Evolutionary conservation across 1,140 invertebrate genomes (phyloP).

Genomic region (Phthorimaea operculella): DNA sequence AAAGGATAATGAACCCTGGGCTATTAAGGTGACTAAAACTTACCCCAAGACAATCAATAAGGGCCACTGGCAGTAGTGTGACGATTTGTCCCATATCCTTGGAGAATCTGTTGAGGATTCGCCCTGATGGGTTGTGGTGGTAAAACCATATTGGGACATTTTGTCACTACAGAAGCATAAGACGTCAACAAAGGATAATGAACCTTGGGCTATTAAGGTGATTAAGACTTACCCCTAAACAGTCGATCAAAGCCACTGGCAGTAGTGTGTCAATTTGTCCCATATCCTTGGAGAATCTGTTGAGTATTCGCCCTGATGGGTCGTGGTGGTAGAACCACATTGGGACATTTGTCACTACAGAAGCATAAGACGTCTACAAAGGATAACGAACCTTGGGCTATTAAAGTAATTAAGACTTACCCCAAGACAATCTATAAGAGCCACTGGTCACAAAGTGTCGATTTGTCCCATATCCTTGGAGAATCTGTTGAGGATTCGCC

Average conservation of each 20-base stretch:
- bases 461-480: constrained; percentile 83
- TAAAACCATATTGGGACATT: constrained; percentile 86
- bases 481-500: constrained; percentile 81
- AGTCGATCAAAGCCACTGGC: constrained; percentile 75
- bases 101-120: constrained; percentile 83
- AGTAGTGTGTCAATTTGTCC: constrained; percentile 82
- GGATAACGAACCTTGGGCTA: too few species aligned
- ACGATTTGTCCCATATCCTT: constrained; percentile 84
- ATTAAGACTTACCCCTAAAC: constrained; percentile 68
- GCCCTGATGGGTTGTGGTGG: constrained; percentile 79
- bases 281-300: constrained; percentile 83
- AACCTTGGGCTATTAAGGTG: too few species aligned
- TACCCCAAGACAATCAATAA: constrained; percentile 75
- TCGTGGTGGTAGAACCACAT: constrained; percentile 90
- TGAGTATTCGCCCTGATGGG: constrained; percentile 77
- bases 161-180: too few species aligned
- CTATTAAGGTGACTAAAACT: too few species aligned
- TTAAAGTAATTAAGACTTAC: constrained; percentile 68
- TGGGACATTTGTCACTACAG: constrained; percentile 78
- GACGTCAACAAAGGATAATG: too few species aligned
- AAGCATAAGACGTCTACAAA: too few species aligned
- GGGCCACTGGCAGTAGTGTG: constrained; percentile 76
- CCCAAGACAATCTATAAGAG: constrained; percentile 73
- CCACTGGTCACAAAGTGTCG: constrained; percentile 79
- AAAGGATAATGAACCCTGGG: too few species aligned